Conservation (phyloP, 2,797 vertebrate species). For the Paguma larvata region DNA sequence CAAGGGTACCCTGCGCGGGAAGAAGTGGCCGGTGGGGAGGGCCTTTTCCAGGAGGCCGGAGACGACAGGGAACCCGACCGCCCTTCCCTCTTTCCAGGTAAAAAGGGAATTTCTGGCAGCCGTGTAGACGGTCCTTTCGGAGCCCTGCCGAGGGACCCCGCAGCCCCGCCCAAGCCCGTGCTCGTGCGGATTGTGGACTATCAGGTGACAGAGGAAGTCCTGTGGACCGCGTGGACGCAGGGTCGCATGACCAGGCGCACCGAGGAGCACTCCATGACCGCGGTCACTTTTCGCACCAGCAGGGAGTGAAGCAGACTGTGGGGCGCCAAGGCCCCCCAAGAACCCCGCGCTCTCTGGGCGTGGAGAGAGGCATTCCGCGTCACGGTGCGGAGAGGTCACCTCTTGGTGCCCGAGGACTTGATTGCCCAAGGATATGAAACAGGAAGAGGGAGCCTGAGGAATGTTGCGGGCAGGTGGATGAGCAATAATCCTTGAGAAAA, state of each 20-base stretch:
- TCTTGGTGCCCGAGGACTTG: not conserved
- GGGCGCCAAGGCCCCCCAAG: not conserved
- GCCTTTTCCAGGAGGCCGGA: not conserved
- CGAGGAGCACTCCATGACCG: conserved; percentile 66
- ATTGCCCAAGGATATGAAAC: not conserved
- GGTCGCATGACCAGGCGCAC: conserved; percentile 70
- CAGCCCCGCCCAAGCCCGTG: not conserved
- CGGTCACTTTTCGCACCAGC: conserved; percentile 66
- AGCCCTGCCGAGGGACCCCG: not conserved
- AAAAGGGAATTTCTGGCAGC: not conserved
- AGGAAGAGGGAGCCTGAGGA: not conserved
- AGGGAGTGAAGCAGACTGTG: not conserved
- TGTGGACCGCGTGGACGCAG: conserved; percentile 33
- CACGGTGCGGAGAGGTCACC: no score
- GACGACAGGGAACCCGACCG: not conserved
- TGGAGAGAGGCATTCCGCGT: accelerated
- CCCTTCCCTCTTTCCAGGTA: not conserved
- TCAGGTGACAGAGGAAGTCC: conserved; percentile 65
- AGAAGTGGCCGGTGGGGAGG: not conserved
- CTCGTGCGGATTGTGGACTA: conserved; percentile 79
- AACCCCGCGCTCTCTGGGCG: accelerated
- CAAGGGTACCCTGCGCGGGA: accelerated
- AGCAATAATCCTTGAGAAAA: not conserved
- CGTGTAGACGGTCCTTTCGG: not conserved
- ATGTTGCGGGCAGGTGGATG: not conserved